Conservation (phyloP, 2,888 invertebrate species). For the Candidula unifasciata region DNA sequence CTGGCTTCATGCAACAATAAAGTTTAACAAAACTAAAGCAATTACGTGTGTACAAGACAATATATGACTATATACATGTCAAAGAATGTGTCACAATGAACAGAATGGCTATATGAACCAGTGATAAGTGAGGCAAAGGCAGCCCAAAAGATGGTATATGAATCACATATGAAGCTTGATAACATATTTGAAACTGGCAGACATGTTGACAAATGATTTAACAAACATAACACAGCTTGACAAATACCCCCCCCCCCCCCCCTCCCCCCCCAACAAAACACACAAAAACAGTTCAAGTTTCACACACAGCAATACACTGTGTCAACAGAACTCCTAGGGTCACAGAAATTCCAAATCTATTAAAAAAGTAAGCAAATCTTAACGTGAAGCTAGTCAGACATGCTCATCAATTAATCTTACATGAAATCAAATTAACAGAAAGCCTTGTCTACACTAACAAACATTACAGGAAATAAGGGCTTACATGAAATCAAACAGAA, state of each 20-base stretch:
- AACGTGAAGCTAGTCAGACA: not conserved
- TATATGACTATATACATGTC: not conserved
- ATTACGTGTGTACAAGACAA: not conserved
- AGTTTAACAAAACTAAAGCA: not conserved
- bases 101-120: not conserved
- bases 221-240: constrained; percentile 3
- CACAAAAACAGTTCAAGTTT: not conserved
- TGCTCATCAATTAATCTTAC: not conserved
- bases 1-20: not conserved
- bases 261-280: no score
- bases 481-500: no score
- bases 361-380: not conserved
- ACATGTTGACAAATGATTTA: not conserved
- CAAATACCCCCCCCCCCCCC: no score
- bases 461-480: no score
- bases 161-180: no score
- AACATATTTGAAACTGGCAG: no score
- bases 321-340: not conserved
- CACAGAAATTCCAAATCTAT: not conserved
- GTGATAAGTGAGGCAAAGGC: not conserved
- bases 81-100: not conserved
- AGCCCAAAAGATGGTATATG: not conserved
- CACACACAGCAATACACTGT: not conserved
- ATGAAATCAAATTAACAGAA: not conserved
- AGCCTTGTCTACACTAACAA: no score